Conservation (phyloP, 2,797 vertebrate species). For the Limosa lapponica region DNA sequence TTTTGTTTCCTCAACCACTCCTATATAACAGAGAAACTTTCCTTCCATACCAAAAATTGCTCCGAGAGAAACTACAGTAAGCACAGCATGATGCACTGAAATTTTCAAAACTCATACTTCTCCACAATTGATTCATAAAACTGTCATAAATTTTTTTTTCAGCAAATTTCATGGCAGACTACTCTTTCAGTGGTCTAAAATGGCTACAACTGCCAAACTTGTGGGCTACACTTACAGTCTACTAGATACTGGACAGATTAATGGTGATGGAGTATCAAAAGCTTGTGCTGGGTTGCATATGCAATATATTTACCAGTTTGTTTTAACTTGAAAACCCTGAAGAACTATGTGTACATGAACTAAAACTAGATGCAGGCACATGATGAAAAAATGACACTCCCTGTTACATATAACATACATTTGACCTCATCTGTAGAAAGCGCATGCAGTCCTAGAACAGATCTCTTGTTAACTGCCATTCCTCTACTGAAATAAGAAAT, state of each 20-base stretch:
- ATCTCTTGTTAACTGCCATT: not conserved
- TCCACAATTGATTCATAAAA: not conserved
- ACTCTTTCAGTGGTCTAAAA: not conserved
- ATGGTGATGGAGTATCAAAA: not conserved
- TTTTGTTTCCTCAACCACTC: not conserved
- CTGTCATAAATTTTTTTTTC: not conserved
- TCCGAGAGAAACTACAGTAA: not conserved
- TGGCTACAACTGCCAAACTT: not conserved
- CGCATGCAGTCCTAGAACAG: not conserved
- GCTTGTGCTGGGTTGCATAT: not conserved
- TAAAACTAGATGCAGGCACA: not conserved
- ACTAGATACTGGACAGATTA: not conserved
- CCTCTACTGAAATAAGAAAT: not conserved
- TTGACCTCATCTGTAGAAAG: not conserved
- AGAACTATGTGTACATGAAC: not conserved
- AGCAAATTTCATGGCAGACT: not conserved
- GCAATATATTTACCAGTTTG: not conserved
- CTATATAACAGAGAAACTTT: not conserved
- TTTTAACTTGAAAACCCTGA: not conserved
- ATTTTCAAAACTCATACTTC: not conserved
- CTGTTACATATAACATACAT: not conserved
- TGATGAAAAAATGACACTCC: not conserved
- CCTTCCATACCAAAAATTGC: not conserved
- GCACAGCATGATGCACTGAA: not conserved
- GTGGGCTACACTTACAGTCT: not conserved